Evolutionary conservation across 2,888 invertebrate species (phyloP).

Genomic region (Matsumyia berberina): DNA sequence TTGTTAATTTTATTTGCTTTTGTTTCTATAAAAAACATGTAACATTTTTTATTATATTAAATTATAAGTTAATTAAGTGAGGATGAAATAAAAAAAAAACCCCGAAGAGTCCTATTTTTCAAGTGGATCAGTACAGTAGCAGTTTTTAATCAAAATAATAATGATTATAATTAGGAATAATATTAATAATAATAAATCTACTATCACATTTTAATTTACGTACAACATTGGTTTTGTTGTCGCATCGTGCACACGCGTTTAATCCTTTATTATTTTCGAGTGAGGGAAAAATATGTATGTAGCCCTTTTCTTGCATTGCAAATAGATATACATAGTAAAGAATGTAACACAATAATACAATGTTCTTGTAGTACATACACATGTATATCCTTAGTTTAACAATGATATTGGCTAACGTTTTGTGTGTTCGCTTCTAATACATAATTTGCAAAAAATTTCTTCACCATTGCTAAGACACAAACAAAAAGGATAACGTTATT

Average conservation of each 20-base stretch:
- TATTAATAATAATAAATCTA: slow-evolving; percentile 78
- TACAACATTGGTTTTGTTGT: slow-evolving; percentile 45
- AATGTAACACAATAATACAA: slow-evolving; percentile 15
- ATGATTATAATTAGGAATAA: slow-evolving; percentile 53
- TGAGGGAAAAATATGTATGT: slow-evolving; percentile 36
- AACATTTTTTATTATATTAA: background rate
- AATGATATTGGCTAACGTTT: slow-evolving; percentile 6
- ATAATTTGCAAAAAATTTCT: slow-evolving; percentile 6
- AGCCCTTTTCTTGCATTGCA: slow-evolving; percentile 13
- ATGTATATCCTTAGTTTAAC: background rate
- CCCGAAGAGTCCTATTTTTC: background rate
- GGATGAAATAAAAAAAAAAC: background rate
- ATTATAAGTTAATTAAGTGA: too few relatives aligned
- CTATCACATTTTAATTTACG: slow-evolving; percentile 81
- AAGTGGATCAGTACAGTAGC: background rate
- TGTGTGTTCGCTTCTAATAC: background rate
- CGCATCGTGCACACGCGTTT: slow-evolving; percentile 40
- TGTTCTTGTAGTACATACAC: background rate
- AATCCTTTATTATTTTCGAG: slow-evolving; percentile 25
- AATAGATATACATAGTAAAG: slow-evolving; percentile 1
- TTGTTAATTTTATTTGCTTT: slow-evolving; percentile 32
- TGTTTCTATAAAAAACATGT: too few relatives aligned
- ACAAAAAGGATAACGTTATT: slow-evolving; percentile 20
- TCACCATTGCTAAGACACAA: slow-evolving; percentile 31
- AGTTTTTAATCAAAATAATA: slow-evolving; percentile 35